phyloP scores from a whole-genome alignment of 2,797 vertebrate species.

The Peromyscus nudipes region DNA sequence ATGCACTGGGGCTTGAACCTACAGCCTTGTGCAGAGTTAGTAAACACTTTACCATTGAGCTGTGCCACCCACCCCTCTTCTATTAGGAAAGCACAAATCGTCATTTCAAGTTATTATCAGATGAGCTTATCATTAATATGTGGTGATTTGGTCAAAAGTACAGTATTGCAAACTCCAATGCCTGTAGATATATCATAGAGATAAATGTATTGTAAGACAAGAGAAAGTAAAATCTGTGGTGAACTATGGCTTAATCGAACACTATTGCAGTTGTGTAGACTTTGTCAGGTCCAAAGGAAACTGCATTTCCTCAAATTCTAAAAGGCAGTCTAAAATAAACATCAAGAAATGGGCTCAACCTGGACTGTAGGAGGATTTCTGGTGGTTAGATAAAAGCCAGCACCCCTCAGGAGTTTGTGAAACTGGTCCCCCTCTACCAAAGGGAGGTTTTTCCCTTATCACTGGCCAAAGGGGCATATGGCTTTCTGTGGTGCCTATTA shows the following conservation, averaged over 20 bases:
- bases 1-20: not conserved
- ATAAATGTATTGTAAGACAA: not conserved
- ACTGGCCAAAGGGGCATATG: not conserved
- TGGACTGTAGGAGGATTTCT: not conserved
- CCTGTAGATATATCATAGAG: not conserved
- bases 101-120: not conserved
- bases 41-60: not conserved
- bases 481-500: not conserved
- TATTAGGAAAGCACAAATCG: not conserved
- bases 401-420: not conserved
- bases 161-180: not conserved
- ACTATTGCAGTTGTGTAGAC: not conserved
- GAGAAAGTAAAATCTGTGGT: not conserved
- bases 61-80: not conserved
- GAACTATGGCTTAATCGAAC: not conserved
- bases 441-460: not conserved
- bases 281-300: not conserved
- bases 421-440: not conserved
- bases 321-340: not conserved
- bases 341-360: not conserved
- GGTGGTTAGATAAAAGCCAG: not conserved
- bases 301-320: not conserved
- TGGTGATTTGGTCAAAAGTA: constrained; percentile 2
- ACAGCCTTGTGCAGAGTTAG: not conserved
- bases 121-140: not conserved